phyloP scores from a whole-genome alignment of 2,888 invertebrate species.

The Drosophila nr. perissopoda region DNA sequence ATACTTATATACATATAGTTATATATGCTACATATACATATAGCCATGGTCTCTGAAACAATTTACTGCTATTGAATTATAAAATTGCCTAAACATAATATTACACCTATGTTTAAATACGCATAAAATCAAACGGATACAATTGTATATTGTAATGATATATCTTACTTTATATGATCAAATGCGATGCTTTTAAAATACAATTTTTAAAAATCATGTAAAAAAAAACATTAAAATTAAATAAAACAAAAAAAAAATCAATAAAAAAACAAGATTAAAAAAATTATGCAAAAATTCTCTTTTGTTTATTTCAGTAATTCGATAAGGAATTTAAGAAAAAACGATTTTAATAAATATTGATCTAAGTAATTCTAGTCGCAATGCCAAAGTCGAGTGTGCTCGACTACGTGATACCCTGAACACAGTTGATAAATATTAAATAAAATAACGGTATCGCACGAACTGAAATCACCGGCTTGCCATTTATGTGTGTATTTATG shows the following conservation, averaged over 20 bases:
- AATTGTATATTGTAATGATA: slow-evolving; percentile 78
- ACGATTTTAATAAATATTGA: slow-evolving; percentile 5
- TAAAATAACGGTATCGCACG: neutral
- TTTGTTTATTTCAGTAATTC: neutral
- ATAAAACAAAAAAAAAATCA: slow-evolving; percentile 62
- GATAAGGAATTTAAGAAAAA: neutral
- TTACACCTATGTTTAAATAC: slow-evolving; percentile 72
- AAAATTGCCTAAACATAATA: slow-evolving; percentile 78
- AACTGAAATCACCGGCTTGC: too few relatives aligned
- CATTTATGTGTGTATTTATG: too few relatives aligned
- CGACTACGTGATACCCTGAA: neutral
- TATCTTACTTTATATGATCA: slow-evolving; percentile 73
- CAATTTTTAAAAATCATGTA: slow-evolving; percentile 79
- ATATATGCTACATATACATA: slow-evolving; percentile 67
- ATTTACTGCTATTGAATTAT: slow-evolving; percentile 80
- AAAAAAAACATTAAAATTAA: slow-evolving; percentile 73
- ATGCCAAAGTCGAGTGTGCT: neutral
- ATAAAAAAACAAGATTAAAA: slow-evolving; percentile 29
- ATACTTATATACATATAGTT: slow-evolving; percentile 45
- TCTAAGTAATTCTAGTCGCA: neutral
- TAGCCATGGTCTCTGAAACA: slow-evolving; percentile 80
- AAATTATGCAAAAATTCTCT: slow-evolving; percentile 6
- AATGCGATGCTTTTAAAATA: slow-evolving; percentile 83
- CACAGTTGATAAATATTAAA: too few relatives aligned
- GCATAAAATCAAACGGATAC: slow-evolving; percentile 61